Evolutionary conservation across 2,888 invertebrate species (phyloP).

Genomic region (Metellina segmentata): DNA sequence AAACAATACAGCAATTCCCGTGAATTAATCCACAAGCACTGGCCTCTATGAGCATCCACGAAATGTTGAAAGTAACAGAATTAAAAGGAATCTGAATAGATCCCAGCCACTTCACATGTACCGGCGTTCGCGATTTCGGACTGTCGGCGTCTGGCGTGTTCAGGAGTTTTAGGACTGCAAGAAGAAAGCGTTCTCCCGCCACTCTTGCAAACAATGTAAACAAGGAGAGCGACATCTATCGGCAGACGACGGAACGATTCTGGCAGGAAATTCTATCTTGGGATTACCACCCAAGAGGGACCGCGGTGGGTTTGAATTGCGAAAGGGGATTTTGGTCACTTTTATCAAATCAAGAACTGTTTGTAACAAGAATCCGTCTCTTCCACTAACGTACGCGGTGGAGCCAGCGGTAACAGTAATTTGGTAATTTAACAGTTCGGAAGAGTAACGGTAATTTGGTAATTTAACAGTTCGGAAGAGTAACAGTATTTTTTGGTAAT

Average conservation of each 20-base stretch:
- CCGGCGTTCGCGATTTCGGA: conserved; percentile 13
- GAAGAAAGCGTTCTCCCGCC: conserved; percentile 59
- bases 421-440: too few species aligned
- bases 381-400: too few species aligned
- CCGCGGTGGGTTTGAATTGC: too few species aligned
- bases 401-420: too few species aligned
- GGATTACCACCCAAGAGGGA: background rate
- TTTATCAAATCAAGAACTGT: too few species aligned
- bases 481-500: too few species aligned
- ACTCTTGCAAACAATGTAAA: conserved; percentile 60
- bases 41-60: background rate
- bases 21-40: background rate
- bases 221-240: conserved; percentile 61
- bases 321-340: too few species aligned
- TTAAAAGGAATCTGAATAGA: conserved; percentile 3
- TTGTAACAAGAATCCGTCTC: too few species aligned
- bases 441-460: too few species aligned
- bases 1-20: conserved; percentile 8
- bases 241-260: background rate
- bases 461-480: too few species aligned
- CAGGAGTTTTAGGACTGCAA: background rate
- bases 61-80: background rate
- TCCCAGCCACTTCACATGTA: conserved; percentile 32
- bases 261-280: background rate
- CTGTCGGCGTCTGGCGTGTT: conserved; percentile 31